A percentile compares a stretch with the other conserved stretches of the same genome.
Conservation (phyloP, 2,888 invertebrate species). For the Oxyteleia sp. region DNA sequence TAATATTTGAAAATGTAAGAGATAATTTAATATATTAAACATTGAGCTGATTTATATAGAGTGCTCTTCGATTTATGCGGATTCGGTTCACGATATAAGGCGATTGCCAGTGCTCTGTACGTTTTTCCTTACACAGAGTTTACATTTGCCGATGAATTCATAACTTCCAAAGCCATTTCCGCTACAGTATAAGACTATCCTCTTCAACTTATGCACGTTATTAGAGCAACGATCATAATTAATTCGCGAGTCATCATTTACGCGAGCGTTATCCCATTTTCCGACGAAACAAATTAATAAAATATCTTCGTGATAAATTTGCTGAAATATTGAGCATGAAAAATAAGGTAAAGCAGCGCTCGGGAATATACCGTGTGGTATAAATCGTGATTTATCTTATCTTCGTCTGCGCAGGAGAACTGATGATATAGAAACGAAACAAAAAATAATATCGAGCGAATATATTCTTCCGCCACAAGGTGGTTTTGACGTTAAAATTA, state of each 20-base stretch:
- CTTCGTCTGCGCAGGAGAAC: too few relatives aligned
- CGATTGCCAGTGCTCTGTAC: slow-evolving; percentile 10
- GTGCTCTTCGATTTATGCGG: slow-evolving; percentile 5
- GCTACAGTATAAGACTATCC: slow-evolving; percentile 7
- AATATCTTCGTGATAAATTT: too few relatives aligned
- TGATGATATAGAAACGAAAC: too few relatives aligned
- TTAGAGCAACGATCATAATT: slow-evolving; percentile 8
- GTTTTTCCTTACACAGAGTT: slow-evolving; percentile 9
- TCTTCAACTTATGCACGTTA: slow-evolving; percentile 20
- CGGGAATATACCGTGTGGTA: background rate
- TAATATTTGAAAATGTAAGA: too few relatives aligned
- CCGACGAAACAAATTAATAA: background rate
- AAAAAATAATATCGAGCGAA: too few relatives aligned
- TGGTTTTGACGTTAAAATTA: too few relatives aligned
- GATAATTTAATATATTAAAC: background rate
- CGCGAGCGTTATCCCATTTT: background rate
- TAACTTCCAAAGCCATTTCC: slow-evolving; percentile 17
- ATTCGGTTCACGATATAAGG: slow-evolving; percentile 16
- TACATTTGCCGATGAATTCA: slow-evolving; percentile 18
- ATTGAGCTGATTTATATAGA: slow-evolving; percentile 6
- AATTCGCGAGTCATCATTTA: background rate
- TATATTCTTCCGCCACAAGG: too few relatives aligned
- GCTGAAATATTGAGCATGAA: too few relatives aligned
- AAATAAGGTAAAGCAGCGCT: background rate
- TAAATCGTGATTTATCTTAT: slow-evolving; percentile 20